A percentile compares a stretch with the other conserved stretches of the same genome.
These are phyloP conservation scores for Sinosuthora webbiana DNA, from an alignment of 2,113 vertebrate genomes.

Conservation along the genomic window DNA sequence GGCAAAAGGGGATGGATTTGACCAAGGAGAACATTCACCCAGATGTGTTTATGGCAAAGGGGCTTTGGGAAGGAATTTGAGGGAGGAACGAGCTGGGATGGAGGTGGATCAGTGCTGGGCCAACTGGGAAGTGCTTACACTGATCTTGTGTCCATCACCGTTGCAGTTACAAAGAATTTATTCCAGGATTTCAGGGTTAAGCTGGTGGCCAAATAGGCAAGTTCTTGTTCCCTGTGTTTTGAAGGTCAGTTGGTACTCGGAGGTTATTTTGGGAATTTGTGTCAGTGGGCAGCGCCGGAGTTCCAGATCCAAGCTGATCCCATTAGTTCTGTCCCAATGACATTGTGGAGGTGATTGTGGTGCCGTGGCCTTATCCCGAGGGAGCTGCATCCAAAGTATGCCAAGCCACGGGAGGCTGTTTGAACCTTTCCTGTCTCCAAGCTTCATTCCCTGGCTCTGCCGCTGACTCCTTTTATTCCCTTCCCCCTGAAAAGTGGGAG, in stretches of 20 bases:
- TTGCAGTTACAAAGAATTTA: not conserved
- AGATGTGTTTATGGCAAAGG: not conserved
- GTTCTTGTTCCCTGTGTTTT: not conserved
- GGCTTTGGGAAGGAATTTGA: not conserved
- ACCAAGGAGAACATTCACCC: not conserved
- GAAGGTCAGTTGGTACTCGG: not conserved
- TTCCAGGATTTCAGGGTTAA: not conserved
- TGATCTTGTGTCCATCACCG: fast-evolving
- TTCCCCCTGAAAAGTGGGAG: not conserved
- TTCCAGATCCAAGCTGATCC: not conserved
- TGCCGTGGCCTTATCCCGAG: not conserved
- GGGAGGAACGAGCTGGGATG: not conserved
- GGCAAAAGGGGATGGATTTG: not conserved
- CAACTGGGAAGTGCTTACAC: not conserved
- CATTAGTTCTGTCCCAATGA: not conserved
- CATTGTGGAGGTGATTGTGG: not conserved
- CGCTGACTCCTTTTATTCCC: not conserved
- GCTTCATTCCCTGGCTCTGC: not conserved
- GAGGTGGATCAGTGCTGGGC: not conserved
- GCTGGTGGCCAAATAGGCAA: not conserved
- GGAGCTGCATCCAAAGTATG: not conserved
- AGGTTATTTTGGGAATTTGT: conserved; percentile 26
- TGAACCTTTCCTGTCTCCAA: not conserved
- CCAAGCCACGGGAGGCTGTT: not conserved
- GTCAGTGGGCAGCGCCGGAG: not conserved